phyloP scores from a whole-genome alignment of 2,888 invertebrate genomes.

The Ornithoptera priamus region DNA sequence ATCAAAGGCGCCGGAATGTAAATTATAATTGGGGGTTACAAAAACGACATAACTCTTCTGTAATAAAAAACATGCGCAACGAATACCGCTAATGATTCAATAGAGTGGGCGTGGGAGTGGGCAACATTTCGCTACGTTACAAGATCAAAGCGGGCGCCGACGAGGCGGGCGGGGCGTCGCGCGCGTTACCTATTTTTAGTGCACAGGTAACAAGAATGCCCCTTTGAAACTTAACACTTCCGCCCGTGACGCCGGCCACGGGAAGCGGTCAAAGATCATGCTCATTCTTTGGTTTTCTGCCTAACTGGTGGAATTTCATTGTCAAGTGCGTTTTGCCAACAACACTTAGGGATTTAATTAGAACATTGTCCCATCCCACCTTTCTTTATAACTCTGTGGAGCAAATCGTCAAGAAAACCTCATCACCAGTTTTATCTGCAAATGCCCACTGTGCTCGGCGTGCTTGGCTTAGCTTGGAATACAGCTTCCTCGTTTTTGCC shows the following conservation, averaged over 20 bases:
- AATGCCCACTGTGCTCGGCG: no score
- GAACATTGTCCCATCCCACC: no score
- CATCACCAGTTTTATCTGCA: no score
- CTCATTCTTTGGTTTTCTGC: constrained; percentile 27
- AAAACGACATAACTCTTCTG: constrained; percentile 7
- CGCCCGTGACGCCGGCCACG: constrained; percentile 62
- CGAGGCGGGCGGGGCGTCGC: constrained; percentile 52
- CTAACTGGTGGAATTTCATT: constrained; percentile 28
- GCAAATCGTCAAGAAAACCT: no score
- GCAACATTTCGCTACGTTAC: constrained; percentile 48
- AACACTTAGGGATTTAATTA: no score
- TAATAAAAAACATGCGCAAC: constrained; percentile 24
- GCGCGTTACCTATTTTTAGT: constrained; percentile 60
- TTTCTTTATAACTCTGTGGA: no score
- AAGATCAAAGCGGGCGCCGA: constrained; percentile 54
- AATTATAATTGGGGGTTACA: constrained; percentile 17
- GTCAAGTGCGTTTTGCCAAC: no score
- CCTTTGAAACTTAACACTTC: constrained; percentile 77
- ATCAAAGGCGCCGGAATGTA: constrained; percentile 19
- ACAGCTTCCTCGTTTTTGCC: no score
- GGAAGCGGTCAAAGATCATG: constrained; percentile 41
- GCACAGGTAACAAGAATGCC: constrained; percentile 77
- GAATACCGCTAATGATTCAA: constrained; percentile 26
- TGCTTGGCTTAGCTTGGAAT: no score
- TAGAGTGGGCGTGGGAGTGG: constrained; percentile 29